Evolutionary conservation across 2,888 invertebrate species (phyloP), one percentile per base, ranked within the genome.

Genomic region (Napeogenes sylphis): DNA sequence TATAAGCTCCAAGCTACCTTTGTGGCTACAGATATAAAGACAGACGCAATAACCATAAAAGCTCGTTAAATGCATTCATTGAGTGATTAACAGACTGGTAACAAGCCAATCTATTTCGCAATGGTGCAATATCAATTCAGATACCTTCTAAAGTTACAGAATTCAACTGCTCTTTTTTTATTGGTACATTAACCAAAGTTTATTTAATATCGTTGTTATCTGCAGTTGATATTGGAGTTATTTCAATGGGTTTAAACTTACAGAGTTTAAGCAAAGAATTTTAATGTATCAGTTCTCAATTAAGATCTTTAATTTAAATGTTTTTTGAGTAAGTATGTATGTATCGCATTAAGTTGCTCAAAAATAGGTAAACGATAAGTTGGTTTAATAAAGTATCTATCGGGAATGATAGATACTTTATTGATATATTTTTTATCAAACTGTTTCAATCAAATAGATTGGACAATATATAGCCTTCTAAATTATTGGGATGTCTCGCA

Each of bases 21-120:
- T 12, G 42, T 42, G 12, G 42, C 12, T 42, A 10, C 10, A 3
- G 10, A 21, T 30, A 21, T 2, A 51, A 3, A 30, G 30, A 51
- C 51, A 51, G 10, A 30, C 3, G 12, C 51, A 30, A 51, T 51
- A 4, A 35, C 35, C 8, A 47, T 47, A 51, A 51, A 30, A 8
- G 30, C 30, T 10, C 8, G 30, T 30, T 51, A 51, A 51, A 30
- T 51, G 51, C 51, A 51, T 51, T 51, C 51, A 51, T 51, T 51
- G 51, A 51, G 51, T 51, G 51, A 51, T 51, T 51, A 51, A 51
- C 21, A 30, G 51, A 30, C 30, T 51, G 21, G 51, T 51, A 30
- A 51, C 30, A 30, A 51, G 51, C 30, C 51, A 51, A 30, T 51
- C 51, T 51, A 51, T 51, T 21, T 51, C 30, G 30, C 51, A 30